These are phyloP conservation scores for Caenorhabditis sp. DNA, from an alignment of 2,888 invertebrate genomes.

Conservation along the genomic window DNA sequence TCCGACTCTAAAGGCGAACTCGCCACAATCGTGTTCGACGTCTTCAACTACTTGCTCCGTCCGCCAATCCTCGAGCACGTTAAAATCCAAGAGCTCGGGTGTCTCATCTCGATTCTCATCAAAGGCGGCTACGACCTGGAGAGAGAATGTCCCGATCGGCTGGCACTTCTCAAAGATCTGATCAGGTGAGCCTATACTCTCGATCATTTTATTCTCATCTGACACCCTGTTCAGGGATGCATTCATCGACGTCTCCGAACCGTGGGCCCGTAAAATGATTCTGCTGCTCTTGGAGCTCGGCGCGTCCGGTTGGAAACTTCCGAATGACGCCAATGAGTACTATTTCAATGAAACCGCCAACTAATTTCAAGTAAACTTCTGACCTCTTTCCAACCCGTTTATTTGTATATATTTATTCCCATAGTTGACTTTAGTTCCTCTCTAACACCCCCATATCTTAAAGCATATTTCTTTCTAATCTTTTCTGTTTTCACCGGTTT, in stretches of 20 bases:
- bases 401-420: constrained; percentile 53
- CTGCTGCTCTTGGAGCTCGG: constrained; percentile 76
- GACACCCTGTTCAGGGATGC: constrained; percentile 67
- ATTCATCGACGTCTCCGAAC: constrained; percentile 75
- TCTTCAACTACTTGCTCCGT: constrained; percentile 76
- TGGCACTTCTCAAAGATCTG: constrained; percentile 74
- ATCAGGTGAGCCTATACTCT: constrained; percentile 66
- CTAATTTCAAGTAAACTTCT: constrained; percentile 9
- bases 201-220: neutral
- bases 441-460: constrained; percentile 7
- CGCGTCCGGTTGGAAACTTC: constrained; percentile 77
- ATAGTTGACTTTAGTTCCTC: constrained; percentile 24
- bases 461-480: constrained; percentile 40
- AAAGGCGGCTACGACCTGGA: constrained; percentile 78
- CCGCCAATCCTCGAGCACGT: constrained; percentile 74
- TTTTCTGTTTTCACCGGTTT: constrained; percentile 38
- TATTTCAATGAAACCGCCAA: constrained; percentile 73
- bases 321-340: constrained; percentile 78
- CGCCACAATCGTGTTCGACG: constrained; percentile 75
- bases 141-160: constrained; percentile 75
- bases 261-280: constrained; percentile 79
- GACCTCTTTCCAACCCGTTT: constrained; percentile 20
- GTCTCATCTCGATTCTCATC: constrained; percentile 74
- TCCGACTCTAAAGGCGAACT: constrained; percentile 72
- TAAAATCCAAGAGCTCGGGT: constrained; percentile 78